These are phyloP conservation scores for Cyaniris semiargus DNA, from an alignment of 2,888 invertebrate species.

Conservation along the genomic window DNA sequence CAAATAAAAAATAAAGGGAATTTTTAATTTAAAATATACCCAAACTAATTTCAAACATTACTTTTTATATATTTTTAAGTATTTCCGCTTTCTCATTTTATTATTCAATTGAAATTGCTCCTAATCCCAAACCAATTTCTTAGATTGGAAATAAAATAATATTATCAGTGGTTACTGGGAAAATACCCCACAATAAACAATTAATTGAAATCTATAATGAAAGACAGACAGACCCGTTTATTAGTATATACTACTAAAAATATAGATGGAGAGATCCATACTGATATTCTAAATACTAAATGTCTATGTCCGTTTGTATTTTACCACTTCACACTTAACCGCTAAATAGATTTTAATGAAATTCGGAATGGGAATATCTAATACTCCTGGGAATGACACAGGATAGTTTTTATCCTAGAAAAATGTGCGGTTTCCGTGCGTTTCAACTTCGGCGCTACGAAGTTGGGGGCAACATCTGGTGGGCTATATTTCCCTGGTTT, in stretches of 20 bases:
- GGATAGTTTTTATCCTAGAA: too few species aligned
- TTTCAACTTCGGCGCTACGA: too few species aligned
- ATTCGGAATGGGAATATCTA: too few species aligned
- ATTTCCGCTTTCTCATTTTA: neutral
- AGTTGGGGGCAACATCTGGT: neutral
- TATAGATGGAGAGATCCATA: too few species aligned
- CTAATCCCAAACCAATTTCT: conserved; percentile 4
- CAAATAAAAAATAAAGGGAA: too few species aligned
- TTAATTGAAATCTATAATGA: neutral
- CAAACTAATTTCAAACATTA: neutral
- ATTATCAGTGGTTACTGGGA: neutral
- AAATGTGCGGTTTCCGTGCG: too few species aligned
- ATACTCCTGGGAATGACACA: too few species aligned
- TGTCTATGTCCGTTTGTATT: too few species aligned
- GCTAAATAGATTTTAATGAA: too few species aligned
- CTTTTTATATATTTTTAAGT: conserved; percentile 1
- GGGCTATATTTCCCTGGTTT: neutral
- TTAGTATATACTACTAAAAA: too few species aligned
- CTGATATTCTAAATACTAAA: too few species aligned
- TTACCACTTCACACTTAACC: too few species aligned
- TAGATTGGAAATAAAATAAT: neutral
- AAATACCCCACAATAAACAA: neutral
- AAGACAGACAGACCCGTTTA: neutral
- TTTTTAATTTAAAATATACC: neutral
- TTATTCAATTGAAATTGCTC: neutral